phyloP scores from a whole-genome alignment of 2,888 invertebrate species.

The Hybos culiciformis region DNA sequence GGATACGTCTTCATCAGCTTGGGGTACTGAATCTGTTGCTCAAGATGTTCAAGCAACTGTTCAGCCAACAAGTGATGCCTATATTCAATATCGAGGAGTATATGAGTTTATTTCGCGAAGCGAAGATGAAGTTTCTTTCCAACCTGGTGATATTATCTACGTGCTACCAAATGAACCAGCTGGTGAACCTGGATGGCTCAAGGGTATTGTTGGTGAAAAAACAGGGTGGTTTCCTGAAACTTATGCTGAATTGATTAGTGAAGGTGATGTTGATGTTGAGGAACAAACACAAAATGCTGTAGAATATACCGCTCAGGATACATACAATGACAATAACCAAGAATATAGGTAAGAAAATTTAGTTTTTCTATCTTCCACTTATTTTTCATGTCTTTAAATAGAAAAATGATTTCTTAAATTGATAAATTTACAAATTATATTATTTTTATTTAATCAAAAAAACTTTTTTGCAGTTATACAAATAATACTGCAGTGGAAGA shows the following conservation, averaged over 20 bases:
- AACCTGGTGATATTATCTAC: slow-evolving; percentile 83
- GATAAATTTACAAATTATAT: too few species aligned
- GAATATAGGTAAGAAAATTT: slow-evolving; percentile 40
- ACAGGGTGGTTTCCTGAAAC: slow-evolving; percentile 96
- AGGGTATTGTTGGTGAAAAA: slow-evolving; percentile 79
- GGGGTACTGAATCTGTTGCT: slow-evolving; percentile 11
- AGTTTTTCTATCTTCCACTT: slow-evolving; percentile 2
- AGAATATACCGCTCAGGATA: slow-evolving; percentile 21
- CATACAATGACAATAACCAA: slow-evolving; percentile 30
- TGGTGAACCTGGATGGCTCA: slow-evolving; percentile 95
- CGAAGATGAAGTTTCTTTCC: slow-evolving; percentile 81
- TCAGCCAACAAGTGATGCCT: slow-evolving; percentile 30
- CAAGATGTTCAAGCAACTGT: slow-evolving; percentile 9
- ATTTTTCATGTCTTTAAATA: background rate
- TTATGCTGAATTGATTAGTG: too few species aligned
- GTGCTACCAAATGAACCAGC: slow-evolving; percentile 58
- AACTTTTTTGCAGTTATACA: too few species aligned
- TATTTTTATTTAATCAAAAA: too few species aligned
- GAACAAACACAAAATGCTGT: slow-evolving; percentile 12
- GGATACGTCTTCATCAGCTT: slow-evolving; percentile 28
- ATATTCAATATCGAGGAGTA: slow-evolving; percentile 69
- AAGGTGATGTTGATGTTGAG: slow-evolving; percentile 47
- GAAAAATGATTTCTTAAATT: too few species aligned
- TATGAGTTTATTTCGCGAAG: slow-evolving; percentile 90
- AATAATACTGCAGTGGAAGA: slow-evolving; percentile 19